A percentile compares a stretch with the other conserved stretches of the same genome.
Evolutionary conservation across 2,888 invertebrate species (phyloP).

Genomic region (Creontiades dilutus): DNA sequence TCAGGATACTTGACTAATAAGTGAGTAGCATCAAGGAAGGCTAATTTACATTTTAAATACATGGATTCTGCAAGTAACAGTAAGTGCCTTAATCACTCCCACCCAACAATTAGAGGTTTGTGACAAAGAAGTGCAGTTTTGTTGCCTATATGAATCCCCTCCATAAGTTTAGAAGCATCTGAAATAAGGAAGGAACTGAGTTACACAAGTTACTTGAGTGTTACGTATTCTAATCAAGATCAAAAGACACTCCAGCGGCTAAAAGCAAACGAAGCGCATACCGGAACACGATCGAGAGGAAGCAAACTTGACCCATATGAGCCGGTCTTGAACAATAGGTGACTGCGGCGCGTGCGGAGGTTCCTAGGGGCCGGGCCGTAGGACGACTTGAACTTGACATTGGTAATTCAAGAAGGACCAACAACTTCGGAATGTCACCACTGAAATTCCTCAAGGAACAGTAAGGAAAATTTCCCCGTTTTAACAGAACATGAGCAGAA

Average conservation of each 20-base stretch:
- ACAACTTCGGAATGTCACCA: background rate
- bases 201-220: background rate
- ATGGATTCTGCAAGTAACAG: no score
- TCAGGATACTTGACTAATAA: no score
- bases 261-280: conserved; percentile 20
- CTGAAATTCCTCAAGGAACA: background rate
- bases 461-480: no score
- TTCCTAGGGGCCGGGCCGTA: background rate
- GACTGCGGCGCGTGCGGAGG: conserved; percentile 1
- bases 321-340: conserved; percentile 46
- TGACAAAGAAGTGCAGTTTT: no score
- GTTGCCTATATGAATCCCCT: no score
- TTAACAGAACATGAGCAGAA: no score
- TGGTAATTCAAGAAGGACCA: background rate
- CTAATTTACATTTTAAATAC: no score
- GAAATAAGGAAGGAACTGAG: background rate
- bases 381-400: conserved; percentile 41
- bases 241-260: background rate
- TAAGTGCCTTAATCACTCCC: no score
- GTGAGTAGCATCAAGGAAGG: no score
- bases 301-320: conserved; percentile 59
- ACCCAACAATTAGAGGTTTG: no score
- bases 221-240: conserved; percentile 8
- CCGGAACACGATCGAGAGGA: conserved; percentile 54
- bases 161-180: background rate